Evolutionary conservation across 2,888 invertebrate genomes (phyloP), one percentile per base, ranked within the genome.

Genomic region (Anaspis maculata): DNA sequence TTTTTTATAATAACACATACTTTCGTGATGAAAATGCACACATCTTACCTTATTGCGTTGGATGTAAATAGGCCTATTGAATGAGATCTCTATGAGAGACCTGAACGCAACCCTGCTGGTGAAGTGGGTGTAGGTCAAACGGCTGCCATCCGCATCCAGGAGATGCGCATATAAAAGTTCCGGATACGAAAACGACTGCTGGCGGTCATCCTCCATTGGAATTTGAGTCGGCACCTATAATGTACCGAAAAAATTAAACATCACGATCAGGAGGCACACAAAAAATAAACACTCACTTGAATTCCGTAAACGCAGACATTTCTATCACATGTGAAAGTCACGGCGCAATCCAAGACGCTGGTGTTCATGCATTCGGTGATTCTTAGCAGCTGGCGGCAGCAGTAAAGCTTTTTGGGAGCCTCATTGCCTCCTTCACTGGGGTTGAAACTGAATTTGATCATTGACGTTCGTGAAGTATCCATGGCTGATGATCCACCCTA

Each of bases 91-190:
- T 34, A 86, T 73, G 48, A 84, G 69, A 14, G 79, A 79, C 12
- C 79, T 72, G 61, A 76, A 81, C n/a, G 74, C 72, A 41, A 84
- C 86, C 44, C 83, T 74, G 44, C 78, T 80, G 29, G 85, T 83
- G 57, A 82, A 86, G 65, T 87, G 86, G 1, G 83, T 85, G 64
- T 86, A 86, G 0, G 87, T 84, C 49, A 87, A 73, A 3, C 86
- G 70, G 27, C 82, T 80, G 3, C 84, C 84, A 63, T 84, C 83
- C 13, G 78, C 78, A 65, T 87, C 87, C 51, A 85, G 71, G 37
- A 88, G 70, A 66, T 86, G 83, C 10, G 86, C 85, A 60, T 87
- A 87, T 28, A 87, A 69, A 44, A 86, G 73, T 69, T 87, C 87
- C 7, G 79, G 79, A 66, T 88, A 87, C 13, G 54, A 37, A 34